Percentiles rank a stretch among this genome's conserved stretches.
Conservation (phyloP, 2,113 vertebrate genomes). For the Notechis scutatus region DNA sequence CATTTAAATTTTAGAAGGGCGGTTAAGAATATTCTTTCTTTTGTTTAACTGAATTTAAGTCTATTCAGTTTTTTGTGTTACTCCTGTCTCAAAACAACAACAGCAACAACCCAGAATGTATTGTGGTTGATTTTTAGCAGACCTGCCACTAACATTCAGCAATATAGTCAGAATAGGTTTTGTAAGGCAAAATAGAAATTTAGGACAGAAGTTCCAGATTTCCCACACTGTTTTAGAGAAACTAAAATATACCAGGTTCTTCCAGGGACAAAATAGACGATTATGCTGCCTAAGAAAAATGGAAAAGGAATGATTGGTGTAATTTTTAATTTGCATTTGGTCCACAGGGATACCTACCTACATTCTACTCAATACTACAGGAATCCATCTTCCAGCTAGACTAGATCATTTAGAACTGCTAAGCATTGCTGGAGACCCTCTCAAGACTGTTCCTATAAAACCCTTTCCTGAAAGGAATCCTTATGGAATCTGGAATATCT, state of each 20-base stretch:
- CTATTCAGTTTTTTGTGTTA: neutral
- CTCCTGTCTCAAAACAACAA: neutral
- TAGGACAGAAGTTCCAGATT: neutral
- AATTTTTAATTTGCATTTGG: conserved; percentile 41
- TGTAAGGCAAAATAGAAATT: neutral
- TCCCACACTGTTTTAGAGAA: neutral
- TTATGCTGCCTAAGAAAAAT: neutral
- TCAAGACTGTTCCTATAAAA: conserved; percentile 88
- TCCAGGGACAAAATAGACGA: neutral
- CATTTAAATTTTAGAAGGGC: neutral
- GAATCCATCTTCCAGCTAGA: conserved; percentile 82
- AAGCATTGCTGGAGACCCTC: conserved; percentile 77
- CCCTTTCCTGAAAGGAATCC: conserved; percentile 84
- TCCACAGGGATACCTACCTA: conserved; percentile 89
- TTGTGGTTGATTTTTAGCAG: neutral
- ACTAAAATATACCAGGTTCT: neutral
- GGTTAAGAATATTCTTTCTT: neutral
- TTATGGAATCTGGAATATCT: conserved; percentile 91
- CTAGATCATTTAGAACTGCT: conserved; percentile 87
- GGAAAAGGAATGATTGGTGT: neutral
- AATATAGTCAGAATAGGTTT: neutral
- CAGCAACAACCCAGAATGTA: neutral
- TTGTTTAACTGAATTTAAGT: neutral
- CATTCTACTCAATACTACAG: conserved; percentile 91
- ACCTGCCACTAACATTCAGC: neutral